Evolutionary conservation across 2,888 invertebrate species (phyloP), one percentile per base, ranked within the genome.

Genomic region (Diloba caeruleocephala): DNA sequence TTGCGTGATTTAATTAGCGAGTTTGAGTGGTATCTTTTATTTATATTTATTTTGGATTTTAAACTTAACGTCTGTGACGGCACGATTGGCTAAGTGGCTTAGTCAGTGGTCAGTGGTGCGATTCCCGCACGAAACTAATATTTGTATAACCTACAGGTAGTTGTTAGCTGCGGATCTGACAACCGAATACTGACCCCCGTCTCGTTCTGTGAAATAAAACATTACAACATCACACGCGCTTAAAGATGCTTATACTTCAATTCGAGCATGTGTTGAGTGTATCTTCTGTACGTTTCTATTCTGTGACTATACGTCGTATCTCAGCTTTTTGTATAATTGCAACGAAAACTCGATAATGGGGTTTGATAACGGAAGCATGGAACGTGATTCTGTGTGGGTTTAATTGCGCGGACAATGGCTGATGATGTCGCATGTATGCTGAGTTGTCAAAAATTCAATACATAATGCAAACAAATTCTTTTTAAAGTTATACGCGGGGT

Each of bases 291-390:
- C n/a, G 12, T 19, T 21, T n/a, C 37, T 39, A 6, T 7, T 28
- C 12, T 21, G 7, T 34, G 28, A 32, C 33, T 15, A 33, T 14
- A 42, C 48, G 13, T 25, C 26, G 44, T 61, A 48, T 50, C 62
- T 48, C 51, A 68, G 49, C 50, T 58, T n/a, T 34, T 50, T 12
- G 33, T 69, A 58, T 78, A 79, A 85, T 79, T 81, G 78, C 76
- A 78, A 76, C 64, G 71, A 64, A 78, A 76, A 75, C 66, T 63
- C 51, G 64, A 73, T 78, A 69, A 71, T 71, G 52, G 58, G 21
- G 28, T 38, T 49, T 57, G 59, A 66, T 62, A 69, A 72, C 59
- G 51, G 54, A 34, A 23, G 21, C 32, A 44, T 43, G 43, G 33
- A 43, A 33, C 36, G 21, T 44, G 57, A 62, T 51, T 44, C 44